phyloP scores from a whole-genome alignment of 2,113 vertebrate species.

The Bambusicola thoracicus region DNA sequence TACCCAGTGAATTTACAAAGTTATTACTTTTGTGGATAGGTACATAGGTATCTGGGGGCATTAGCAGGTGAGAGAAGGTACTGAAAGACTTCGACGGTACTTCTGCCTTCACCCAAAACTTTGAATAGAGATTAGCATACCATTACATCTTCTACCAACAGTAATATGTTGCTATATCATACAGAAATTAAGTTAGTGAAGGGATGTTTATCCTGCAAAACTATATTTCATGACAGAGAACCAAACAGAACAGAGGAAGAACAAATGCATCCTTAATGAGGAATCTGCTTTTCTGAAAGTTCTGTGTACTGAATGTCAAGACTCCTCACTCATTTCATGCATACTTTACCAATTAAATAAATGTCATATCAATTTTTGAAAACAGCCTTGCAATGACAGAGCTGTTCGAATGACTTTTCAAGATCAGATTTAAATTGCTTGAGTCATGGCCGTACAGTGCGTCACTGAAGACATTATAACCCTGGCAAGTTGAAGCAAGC shows the following conservation, averaged over 20 bases:
- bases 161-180: background rate
- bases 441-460: background rate
- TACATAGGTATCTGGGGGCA: background rate
- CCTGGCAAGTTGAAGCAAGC: background rate
- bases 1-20: background rate
- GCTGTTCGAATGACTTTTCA: background rate
- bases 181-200: background rate
- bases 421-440: background rate
- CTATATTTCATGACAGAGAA: background rate
- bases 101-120: background rate
- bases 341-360: background rate
- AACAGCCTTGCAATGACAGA: background rate
- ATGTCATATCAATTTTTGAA: background rate
- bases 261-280: background rate
- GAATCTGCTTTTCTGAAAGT: background rate
- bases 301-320: background rate
- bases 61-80: background rate
- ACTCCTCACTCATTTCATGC: background rate
- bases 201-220: background rate
- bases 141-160: background rate
- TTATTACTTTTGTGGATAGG: background rate
- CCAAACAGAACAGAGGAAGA: background rate
- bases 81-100: background rate
- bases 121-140: background rate
- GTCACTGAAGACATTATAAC: background rate